Conservation (phyloP, 2,113 vertebrate species). For the Lonchura striata region DNA sequence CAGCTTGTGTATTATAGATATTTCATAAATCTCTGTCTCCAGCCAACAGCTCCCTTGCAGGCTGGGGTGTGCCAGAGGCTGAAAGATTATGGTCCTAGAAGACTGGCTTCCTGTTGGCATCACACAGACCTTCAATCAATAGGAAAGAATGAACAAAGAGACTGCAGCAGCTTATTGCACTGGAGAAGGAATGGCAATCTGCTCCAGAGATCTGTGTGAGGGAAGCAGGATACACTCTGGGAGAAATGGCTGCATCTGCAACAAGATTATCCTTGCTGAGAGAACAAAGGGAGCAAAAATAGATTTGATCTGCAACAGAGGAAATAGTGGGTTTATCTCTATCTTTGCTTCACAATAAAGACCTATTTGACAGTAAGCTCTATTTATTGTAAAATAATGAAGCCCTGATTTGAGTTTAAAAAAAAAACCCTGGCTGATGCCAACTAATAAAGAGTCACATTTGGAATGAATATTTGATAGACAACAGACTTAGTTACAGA, state of each 20-base stretch:
- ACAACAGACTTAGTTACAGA: neutral
- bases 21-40: constrained; percentile 15
- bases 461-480: neutral
- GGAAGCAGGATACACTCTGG: neutral
- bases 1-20: neutral
- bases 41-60: neutral
- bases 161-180: neutral
- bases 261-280: neutral
- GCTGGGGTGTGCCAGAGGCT: neutral
- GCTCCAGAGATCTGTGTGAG: neutral
- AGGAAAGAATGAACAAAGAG: constrained; percentile 23
- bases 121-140: neutral
- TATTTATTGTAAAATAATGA: constrained; percentile 19
- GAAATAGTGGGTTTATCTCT: neutral
- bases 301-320: neutral
- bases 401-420: neutral
- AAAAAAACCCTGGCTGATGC: neutral
- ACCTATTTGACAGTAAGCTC: neutral
- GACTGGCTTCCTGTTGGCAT: constrained; percentile 20
- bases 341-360: neutral
- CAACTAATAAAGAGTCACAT: neutral
- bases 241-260: neutral
- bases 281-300: neutral
- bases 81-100: neutral
- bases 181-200: neutral